A percentile compares a stretch with the other conserved stretches of the same genome.
phyloP scores from a whole-genome alignment of 1,140 invertebrate genomes.

The Stenopsyche tienmushanensis region DNA sequence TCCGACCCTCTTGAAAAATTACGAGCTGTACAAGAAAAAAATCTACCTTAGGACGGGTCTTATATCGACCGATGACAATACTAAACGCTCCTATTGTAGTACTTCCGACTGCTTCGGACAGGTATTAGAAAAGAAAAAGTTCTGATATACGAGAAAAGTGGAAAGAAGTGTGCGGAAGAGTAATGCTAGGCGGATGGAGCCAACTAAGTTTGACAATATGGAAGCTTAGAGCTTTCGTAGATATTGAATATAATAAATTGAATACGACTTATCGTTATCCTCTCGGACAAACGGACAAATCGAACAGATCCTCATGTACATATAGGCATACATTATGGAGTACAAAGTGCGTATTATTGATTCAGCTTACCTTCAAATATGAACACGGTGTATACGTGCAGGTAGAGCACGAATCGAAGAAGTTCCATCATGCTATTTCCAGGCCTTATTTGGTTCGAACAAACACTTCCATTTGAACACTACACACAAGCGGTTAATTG shows the following conservation, averaged over 20 bases:
- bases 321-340: too few relatives aligned
- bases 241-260: conserved; percentile 8
- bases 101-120: neutral
- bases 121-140: conserved; percentile 12
- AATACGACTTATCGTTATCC: neutral
- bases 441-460: too few relatives aligned
- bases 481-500: too few relatives aligned
- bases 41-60: too few relatives aligned
- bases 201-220: conserved; percentile 17
- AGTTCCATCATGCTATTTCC: conserved; percentile 24
- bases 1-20: too few relatives aligned
- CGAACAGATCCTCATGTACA: too few relatives aligned
- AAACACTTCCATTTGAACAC: too few relatives aligned
- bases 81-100: neutral
- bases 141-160: conserved; percentile 21
- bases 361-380: conserved; percentile 33
- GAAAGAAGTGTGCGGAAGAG: conserved; percentile 8
- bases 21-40: too few relatives aligned
- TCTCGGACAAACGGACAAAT: conserved; percentile 3
- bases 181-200: conserved; percentile 10
- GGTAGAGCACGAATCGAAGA: conserved; percentile 30
- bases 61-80: neutral
- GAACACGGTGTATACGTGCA: conserved; percentile 35
- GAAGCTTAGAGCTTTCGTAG: neutral
- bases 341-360: neutral